Percentiles rank a stretch among this genome's conserved stretches.
Conservation (phyloP, 1,140 invertebrate genomes). For the Drosophila lacteicornis region DNA sequence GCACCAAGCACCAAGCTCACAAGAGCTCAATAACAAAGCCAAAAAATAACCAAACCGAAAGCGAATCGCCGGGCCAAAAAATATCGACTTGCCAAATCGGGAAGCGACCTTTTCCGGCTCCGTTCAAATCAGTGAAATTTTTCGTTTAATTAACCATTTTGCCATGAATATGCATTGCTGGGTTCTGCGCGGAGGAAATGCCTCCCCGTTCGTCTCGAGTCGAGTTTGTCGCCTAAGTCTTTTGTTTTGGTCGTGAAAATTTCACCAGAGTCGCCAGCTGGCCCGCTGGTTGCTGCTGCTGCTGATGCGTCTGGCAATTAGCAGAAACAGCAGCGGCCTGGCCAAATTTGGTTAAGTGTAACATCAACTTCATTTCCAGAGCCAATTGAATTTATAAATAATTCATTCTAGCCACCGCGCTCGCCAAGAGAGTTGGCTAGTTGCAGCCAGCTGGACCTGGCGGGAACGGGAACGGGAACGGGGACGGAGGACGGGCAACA, state of each 20-base stretch:
- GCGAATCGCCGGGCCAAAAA: conserved; percentile 36
- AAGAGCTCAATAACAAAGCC: conserved; percentile 13
- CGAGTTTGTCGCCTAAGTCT: conserved; percentile 59
- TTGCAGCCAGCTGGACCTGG: conserved; percentile 11
- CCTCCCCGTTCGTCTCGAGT: not conserved
- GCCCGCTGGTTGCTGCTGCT: not conserved
- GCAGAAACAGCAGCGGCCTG: conserved; percentile 48
- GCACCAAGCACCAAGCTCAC: not conserved
- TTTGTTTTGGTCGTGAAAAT: conserved; percentile 60
- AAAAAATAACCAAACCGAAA: conserved; percentile 37
- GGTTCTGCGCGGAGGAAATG: conserved; percentile 23
- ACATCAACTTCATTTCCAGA: conserved; percentile 78
- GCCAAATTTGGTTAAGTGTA: conserved; percentile 82
- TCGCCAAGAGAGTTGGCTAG: conserved; percentile 29
- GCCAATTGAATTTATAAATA: conserved; percentile 77
- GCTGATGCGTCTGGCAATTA: conserved; percentile 58
- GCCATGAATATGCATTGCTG: conserved; percentile 57
- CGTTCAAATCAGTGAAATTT: conserved; percentile 58
- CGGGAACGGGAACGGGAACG: not conserved
- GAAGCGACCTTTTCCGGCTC: conserved; percentile 56
- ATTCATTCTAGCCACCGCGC: conserved; percentile 64
- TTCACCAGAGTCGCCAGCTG: conserved; percentile 64
- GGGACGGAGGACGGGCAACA: conserved; percentile 36
- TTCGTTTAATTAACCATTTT: conserved; percentile 37
- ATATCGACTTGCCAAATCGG: conserved; percentile 55